Conservation (phyloP, 2,797 vertebrate species). For the Falco berigora region DNA sequence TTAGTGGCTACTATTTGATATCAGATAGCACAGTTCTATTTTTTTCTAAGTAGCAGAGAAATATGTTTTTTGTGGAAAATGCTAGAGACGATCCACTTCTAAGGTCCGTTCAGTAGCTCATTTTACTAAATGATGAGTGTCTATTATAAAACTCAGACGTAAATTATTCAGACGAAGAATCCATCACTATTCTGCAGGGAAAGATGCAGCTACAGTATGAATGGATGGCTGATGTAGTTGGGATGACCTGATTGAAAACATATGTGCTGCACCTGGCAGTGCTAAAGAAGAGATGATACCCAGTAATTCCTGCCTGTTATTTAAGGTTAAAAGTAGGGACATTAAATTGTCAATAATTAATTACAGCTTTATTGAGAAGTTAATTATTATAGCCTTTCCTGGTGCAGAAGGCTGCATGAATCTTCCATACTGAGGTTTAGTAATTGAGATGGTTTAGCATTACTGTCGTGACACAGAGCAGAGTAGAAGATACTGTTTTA, state of each 20-base stretch:
- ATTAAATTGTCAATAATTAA: slow-evolving; percentile 50
- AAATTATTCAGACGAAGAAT: background rate
- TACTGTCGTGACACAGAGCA: background rate
- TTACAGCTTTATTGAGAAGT: slow-evolving; percentile 37
- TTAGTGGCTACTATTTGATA: background rate
- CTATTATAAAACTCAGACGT: background rate
- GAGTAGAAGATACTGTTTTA: background rate
- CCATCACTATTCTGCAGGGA: background rate
- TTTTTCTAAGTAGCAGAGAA: background rate
- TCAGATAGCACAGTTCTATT: background rate
- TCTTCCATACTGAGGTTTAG: background rate
- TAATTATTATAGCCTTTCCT: slow-evolving; percentile 23
- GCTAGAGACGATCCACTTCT: background rate
- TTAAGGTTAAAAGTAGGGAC: slow-evolving; percentile 24
- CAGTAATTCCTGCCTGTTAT: slow-evolving; percentile 2
- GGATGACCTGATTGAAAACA: background rate
- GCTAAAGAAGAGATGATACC: background rate
- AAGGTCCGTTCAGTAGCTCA: background rate
- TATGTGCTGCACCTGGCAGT: slow-evolving; percentile 15
- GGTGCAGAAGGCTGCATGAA: background rate
- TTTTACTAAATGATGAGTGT: background rate
- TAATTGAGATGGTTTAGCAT: background rate
- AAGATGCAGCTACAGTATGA: background rate
- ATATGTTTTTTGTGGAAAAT: background rate
- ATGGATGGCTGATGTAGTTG: background rate